Percentiles rank a stretch among this genome's conserved stretches.
phyloP scores from a whole-genome alignment of 2,113 vertebrate species.

The Chloropsis hardwickii region DNA sequence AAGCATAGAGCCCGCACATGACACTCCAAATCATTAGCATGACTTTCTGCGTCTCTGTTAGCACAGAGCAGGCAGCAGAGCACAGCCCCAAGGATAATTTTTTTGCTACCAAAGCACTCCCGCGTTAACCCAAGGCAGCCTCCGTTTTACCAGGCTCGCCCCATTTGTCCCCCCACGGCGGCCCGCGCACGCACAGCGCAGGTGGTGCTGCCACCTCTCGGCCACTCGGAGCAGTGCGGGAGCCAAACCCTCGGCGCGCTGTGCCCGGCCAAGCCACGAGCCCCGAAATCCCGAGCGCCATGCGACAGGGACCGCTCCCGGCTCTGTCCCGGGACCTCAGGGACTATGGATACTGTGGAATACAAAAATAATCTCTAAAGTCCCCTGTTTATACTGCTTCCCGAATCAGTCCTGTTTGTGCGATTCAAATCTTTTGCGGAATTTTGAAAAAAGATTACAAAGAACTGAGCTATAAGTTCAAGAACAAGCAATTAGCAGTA shows the following conservation, averaged over 20 bases:
- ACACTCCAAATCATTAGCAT: not conserved
- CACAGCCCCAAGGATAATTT: not conserved
- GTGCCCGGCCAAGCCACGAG: rapidly evolving
- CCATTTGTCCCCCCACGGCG: rapidly evolving
- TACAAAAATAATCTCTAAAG: not conserved
- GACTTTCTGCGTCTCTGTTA: not conserved
- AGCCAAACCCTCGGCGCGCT: rapidly evolving
- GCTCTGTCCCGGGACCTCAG: rapidly evolving
- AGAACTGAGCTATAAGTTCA: not conserved
- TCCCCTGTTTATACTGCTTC: not conserved
- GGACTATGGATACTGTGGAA: rapidly evolving
- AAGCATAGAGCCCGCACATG: not conserved
- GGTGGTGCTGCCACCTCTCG: constrained; percentile 72
- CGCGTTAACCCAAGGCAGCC: rapidly evolving
- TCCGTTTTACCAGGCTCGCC: not conserved
- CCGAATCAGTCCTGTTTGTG: not conserved
- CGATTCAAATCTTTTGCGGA: not conserved
- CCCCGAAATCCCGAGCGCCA: rapidly evolving
- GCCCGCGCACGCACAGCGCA: not conserved
- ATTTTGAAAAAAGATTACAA: not conserved
- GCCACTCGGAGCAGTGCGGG: not conserved
- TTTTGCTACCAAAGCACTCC: not conserved
- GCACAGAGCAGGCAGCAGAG: not conserved
- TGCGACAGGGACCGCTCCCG: not conserved
- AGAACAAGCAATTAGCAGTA: not conserved